Base-by-base conservation (phyloP, 2,888 invertebrate species). In the Venustoraphidia nigricollis region DNA sequence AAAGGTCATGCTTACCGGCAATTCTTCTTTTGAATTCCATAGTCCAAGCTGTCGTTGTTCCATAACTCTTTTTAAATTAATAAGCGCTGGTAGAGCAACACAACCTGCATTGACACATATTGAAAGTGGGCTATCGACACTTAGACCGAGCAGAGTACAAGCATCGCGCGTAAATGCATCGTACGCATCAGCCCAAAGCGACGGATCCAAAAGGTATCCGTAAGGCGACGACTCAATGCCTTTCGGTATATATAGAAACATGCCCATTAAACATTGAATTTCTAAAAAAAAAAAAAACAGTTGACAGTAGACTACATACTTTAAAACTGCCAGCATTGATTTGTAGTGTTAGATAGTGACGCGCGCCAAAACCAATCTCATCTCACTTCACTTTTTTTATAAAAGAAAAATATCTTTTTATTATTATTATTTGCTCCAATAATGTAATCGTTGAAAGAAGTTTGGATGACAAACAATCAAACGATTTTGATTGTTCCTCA, bases 21-120 rank as follows among this genome's bases (percentile, higher is more conserved):
- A 74, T 71, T 98, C 97, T 65, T 97, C 96, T 61, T 83, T 82
- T 60, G 89, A 88, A 59, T 83, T 88, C 95, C 96, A 96, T 58
- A 96, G 92, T 47, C 89, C 89, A 42, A 95, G 95, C 67, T 89
- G 86, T 55, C 88, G 70, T 50, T 88, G 85, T 65, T 83, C 79
- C 89, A 91, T 90, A 1, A 89, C 87, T 70, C 90, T 88, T 61
- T 88, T 87, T 55, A 97, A 91, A 68, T 93, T 95, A 51, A 96
- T 76, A 51, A 98, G 73, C 40, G 95, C 93, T 13, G 97, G 97
- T 58, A 98, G 71, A 43, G 96, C 95, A 36, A 83, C 82, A 60
- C 91, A 90, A 43, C 97, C 97, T 34, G 95, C 93, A 62, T 88
- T 83, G 55, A 95, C 82, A 54, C 92, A 92, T 56, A 93, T 91